phyloP scores from a whole-genome alignment of 2,113 vertebrate genomes.

The Syngnathus typhle region DNA sequence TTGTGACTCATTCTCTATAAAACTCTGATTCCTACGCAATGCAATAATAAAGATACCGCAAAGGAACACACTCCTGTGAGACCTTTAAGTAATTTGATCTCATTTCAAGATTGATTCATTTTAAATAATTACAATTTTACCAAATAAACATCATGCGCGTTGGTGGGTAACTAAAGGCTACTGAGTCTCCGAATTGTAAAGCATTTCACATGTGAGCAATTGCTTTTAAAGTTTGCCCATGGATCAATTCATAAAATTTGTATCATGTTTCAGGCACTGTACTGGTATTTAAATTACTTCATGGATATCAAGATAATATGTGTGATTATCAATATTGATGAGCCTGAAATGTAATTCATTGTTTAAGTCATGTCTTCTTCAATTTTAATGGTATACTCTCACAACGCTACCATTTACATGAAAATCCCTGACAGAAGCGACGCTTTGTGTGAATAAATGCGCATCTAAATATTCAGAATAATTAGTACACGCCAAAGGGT shows the following conservation, averaged over 20 bases:
- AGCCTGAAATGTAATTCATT: too few species aligned
- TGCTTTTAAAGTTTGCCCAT: neutral
- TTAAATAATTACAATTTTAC: conserved; percentile 40
- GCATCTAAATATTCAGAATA: conserved; percentile 11
- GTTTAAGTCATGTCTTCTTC: neutral
- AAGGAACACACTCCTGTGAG: conserved; percentile 47
- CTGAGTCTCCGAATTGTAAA: neutral
- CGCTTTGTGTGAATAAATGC: conserved; percentile 2
- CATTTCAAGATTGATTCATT: conserved; percentile 45
- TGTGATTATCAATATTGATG: neutral
- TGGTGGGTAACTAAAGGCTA: conserved; percentile 20
- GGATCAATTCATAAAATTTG: neutral
- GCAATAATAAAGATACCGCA: conserved; percentile 54
- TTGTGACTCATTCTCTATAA: conserved; percentile 41
- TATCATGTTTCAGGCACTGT: neutral
- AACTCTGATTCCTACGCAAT: conserved; percentile 50
- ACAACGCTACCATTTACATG: neutral
- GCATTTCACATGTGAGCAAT: neutral
- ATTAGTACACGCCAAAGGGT: conserved; percentile 11
- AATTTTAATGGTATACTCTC: neutral
- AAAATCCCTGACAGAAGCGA: neutral
- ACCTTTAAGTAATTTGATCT: conserved; percentile 44
- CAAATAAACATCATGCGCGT: conserved; percentile 40
- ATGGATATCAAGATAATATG: neutral
- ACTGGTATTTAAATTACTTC: neutral